Base-by-base conservation (phyloP, 1,140 invertebrate species). In the Drosophila quadrilineata region DNA sequence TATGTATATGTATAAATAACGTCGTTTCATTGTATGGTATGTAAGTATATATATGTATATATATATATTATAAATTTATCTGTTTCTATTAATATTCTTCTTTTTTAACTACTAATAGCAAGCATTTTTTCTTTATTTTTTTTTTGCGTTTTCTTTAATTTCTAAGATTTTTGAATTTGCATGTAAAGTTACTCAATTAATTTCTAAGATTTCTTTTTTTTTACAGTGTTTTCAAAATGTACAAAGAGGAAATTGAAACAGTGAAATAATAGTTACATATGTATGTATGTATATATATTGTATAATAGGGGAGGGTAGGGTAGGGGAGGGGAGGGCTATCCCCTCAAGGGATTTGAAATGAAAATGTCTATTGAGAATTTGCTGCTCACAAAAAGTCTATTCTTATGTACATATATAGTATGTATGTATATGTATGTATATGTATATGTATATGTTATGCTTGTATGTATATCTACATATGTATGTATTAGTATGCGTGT, bases 1-100 rank as follows among this genome's bases (percentile, higher is more conserved):
- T 66, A 49, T 60, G 17, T 76, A 73, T 52, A 59, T 67, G 31
- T 80, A 82, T 82, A 75, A 75, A 71, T 82, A 75, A 75, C 71
- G 49, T 72, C 46, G 57, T 38, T 71, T 70, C 56, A 54, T 71
- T 53, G 45, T 69, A 60, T 76, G 49, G n/a, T 70, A 74, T 75
- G 48, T 72, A 48, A 35, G 48, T 48, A 58, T 59, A 35, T 52
- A 62, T 46, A 53, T 57, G 56, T 67, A 21, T 70, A 56, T 67
- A 53, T 59, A 41, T 65, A 67, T 54, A 29, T 69, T 66, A 69
- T 71, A 71, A 71, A 73, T 38, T 66, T 70, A 69, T 75, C 58
- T 58, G 2, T 58, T 62, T 62, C 12, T 45, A 26, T 58, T 48
- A 71, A n/a, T n/a, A n/a, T n/a, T n/a, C 52, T 56, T 56, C 49